A percentile compares a stretch with the other conserved stretches of the same genome.
phyloP scores from a whole-genome alignment of 2,113 vertebrate genomes.

The Ardeotis arabs region DNA sequence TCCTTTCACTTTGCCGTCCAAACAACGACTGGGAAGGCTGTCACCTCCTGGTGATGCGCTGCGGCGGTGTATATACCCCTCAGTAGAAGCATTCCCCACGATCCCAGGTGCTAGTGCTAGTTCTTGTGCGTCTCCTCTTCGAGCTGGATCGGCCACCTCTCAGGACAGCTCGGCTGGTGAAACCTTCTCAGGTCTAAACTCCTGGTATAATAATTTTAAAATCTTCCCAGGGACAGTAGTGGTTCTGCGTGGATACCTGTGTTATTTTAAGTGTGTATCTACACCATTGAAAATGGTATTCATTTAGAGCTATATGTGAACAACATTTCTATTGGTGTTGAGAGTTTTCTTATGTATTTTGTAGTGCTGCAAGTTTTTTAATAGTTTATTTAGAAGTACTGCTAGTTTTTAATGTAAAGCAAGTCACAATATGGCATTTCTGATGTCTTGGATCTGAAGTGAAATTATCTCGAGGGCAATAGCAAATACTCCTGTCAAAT shows the following conservation, averaged over 20 bases:
- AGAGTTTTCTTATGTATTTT: not conserved
- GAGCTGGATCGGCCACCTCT: rapidly evolving
- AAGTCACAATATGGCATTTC: not conserved
- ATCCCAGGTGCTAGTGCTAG: rapidly evolving
- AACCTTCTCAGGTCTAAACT: not conserved
- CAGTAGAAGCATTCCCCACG: rapidly evolving
- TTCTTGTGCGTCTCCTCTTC: rapidly evolving
- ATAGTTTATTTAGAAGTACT: not conserved
- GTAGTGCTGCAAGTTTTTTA: not conserved
- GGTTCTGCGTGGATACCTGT: rapidly evolving
- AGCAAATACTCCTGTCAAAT: not conserved
- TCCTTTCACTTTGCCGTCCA: not conserved
- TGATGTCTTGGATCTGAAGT: not conserved
- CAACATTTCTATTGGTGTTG: no score
- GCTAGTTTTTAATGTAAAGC: not conserved
- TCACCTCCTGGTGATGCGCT: not conserved
- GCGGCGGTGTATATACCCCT: not conserved
- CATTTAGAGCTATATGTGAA: not conserved
- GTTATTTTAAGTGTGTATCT: not conserved
- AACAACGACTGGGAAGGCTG: not conserved
- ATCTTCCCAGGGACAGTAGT: no score
- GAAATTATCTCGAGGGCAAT: not conserved
- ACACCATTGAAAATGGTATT: not conserved
- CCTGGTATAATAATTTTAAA: rapidly evolving
- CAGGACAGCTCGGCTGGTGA: rapidly evolving